phyloP scores from a whole-genome alignment of 2,113 vertebrate species.

The Siniperca chuatsi region DNA sequence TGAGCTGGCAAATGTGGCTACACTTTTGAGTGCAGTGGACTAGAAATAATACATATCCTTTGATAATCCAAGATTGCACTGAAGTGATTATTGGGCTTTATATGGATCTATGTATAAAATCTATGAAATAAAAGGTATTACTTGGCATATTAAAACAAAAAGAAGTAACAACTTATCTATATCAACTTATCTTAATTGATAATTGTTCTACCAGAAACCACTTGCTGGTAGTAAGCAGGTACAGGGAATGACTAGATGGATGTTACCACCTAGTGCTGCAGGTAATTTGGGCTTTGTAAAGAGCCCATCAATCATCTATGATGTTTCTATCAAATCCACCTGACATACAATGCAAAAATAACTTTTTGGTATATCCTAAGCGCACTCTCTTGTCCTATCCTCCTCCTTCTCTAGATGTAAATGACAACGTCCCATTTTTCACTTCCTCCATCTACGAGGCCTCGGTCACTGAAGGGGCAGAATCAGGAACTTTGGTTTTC shows the following conservation, averaged over 20 bases:
- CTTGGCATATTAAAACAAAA: neutral
- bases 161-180: neutral
- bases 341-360: neutral
- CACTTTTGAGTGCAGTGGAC: neutral
- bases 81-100: neutral
- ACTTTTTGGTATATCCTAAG: neutral
- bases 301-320: neutral
- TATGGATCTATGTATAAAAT: neutral
- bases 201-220: neutral
- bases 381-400: neutral
- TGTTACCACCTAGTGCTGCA: neutral
- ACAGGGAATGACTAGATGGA: neutral
- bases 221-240: neutral
- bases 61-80: neutral
- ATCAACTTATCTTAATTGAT: neutral
- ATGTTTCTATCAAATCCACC: neutral
- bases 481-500: slow-evolving; percentile 86
- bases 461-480: slow-evolving; percentile 88
- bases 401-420: slow-evolving; percentile 86
- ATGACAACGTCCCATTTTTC: slow-evolving; percentile 94
- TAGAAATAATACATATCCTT: neutral
- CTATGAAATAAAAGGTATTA: neutral
- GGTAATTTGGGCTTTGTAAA: neutral
- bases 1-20: neutral
- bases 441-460: slow-evolving; percentile 93